Evolutionary conservation across 1,140 invertebrate genomes (phyloP).

Genomic region (Gryllus bimaculatus): DNA sequence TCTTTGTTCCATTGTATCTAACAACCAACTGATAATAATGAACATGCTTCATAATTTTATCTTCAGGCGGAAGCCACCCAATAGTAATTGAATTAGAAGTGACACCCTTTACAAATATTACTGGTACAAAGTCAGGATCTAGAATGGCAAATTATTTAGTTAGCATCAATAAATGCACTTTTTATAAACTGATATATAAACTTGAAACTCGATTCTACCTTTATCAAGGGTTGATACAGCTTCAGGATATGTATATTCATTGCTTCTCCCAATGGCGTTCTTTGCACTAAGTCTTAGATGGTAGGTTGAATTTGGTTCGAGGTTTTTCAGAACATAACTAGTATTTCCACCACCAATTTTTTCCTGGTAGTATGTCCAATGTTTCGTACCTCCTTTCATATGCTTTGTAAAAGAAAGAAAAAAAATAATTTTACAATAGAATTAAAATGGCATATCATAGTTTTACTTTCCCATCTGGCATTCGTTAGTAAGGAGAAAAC

Average conservation of each 20-base stretch:
- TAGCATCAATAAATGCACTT: background rate
- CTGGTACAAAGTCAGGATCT: conserved; percentile 69
- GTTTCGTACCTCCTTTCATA: conserved; percentile 43
- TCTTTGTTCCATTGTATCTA: conserved; percentile 43
- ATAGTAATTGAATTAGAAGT: conserved; percentile 69
- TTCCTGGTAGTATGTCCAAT: conserved; percentile 42
- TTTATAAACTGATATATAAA: conserved; percentile 6
- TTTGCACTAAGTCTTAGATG: conserved; percentile 42
- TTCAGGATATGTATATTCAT: conserved; percentile 38
- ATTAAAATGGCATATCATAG: too few species aligned
- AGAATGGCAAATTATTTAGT: conserved; percentile 21
- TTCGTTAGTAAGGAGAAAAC: too few species aligned
- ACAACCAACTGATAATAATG: conserved; percentile 66
- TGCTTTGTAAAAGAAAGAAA: conserved; percentile 29
- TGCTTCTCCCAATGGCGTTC: conserved; percentile 43
- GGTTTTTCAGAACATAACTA: conserved; percentile 50
- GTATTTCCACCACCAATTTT: conserved; percentile 46
- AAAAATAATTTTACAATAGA: background rate
- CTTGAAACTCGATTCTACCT: conserved; percentile 28
- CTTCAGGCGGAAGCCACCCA: conserved; percentile 57
- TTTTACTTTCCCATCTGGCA: too few species aligned
- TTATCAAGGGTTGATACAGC: conserved; percentile 50
- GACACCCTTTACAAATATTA: conserved; percentile 64
- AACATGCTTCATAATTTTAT: conserved; percentile 55
- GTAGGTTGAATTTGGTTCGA: conserved; percentile 52